Evolutionary conservation across 2,888 invertebrate genomes (phyloP).

Genomic region (Nematopogon swammerdamellus): DNA sequence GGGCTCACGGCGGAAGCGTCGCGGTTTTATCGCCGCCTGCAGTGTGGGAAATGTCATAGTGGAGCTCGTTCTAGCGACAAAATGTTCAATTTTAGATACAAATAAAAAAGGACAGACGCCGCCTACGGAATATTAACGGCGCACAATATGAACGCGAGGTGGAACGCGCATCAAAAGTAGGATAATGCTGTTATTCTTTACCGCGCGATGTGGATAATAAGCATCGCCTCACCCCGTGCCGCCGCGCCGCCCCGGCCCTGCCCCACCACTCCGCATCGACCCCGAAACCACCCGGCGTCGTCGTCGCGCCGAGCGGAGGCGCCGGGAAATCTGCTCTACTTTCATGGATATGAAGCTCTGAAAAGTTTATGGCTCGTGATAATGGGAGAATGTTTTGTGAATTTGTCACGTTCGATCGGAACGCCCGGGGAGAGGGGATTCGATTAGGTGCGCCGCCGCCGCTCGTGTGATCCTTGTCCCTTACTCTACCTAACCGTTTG

Average conservation of each 20-base stretch:
- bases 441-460: too few species aligned
- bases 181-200: conserved; percentile 54
- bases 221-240: conserved; percentile 19
- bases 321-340: too few species aligned
- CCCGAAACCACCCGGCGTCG: too few species aligned
- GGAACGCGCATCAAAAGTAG: conserved; percentile 53
- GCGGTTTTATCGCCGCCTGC: neutral
- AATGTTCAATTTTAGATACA: conserved; percentile 58
- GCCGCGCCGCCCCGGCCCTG: too few species aligned
- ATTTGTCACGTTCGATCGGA: too few species aligned
- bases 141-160: conserved; percentile 54
- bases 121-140: conserved; percentile 53
- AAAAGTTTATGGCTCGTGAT: conserved; percentile 49
- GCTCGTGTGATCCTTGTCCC: too few species aligned
- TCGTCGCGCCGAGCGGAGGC: too few species aligned
- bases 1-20: neutral
- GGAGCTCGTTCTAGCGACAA: conserved; percentile 51
- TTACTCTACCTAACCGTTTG: too few species aligned
- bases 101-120: conserved; percentile 57
- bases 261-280: too few species aligned
- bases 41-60: conserved; percentile 5
- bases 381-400: conserved; percentile 19
- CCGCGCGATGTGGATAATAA: conserved; percentile 46
- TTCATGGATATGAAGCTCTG: conserved; percentile 49
- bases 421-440: too few species aligned